A percentile compares a stretch with the other conserved stretches of the same genome.
phyloP scores from a whole-genome alignment of 2,113 vertebrate species.

The Xerus inauris region DNA sequence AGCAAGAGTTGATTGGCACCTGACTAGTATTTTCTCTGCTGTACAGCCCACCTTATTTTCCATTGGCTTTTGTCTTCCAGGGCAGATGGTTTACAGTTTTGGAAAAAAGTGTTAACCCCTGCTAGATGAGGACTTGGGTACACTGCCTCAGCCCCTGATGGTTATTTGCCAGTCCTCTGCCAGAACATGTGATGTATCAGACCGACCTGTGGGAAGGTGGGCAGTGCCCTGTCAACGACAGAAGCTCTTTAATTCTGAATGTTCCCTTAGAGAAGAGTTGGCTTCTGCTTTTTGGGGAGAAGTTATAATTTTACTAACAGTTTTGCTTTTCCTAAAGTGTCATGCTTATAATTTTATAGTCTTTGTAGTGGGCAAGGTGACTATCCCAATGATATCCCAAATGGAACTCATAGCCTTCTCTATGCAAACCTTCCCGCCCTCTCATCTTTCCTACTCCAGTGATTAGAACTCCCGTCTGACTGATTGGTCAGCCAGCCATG shows the following conservation, averaged over 20 bases:
- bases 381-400: background rate
- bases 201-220: background rate
- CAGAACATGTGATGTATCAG: background rate
- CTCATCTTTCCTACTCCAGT: background rate
- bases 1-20: background rate
- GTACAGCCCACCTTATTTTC: background rate
- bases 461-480: background rate
- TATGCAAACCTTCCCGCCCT: background rate
- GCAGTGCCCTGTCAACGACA: background rate
- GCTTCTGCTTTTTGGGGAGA: background rate
- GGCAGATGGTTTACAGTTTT: slow-evolving; percentile 3
- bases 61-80: background rate
- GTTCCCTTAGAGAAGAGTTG: background rate
- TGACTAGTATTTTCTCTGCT: background rate
- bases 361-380: background rate
- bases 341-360: background rate
- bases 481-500: background rate
- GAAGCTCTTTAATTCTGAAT: background rate
- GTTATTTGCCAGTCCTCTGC: background rate
- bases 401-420: background rate
- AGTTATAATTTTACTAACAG: background rate
- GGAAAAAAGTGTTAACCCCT: background rate
- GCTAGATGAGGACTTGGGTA: background rate
- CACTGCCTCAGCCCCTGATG: background rate
- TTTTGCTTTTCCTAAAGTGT: background rate